Evolutionary conservation across 2,113 vertebrate species (phyloP).

Genomic region (Megaptera novaeangliae): DNA sequence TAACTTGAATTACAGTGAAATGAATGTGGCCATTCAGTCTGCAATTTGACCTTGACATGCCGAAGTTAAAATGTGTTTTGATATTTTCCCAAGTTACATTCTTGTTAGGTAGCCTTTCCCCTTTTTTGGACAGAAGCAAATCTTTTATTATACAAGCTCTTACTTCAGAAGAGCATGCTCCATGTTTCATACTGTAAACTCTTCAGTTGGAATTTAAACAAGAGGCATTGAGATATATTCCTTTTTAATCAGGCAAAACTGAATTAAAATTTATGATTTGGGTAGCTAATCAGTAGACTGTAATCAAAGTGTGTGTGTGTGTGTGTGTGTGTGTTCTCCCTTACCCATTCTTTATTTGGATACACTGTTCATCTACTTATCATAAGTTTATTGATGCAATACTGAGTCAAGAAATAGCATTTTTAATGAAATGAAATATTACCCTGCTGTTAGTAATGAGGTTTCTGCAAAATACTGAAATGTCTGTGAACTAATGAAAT

Average conservation of each 20-base stretch:
- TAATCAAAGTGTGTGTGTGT: background rate
- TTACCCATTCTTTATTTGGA: background rate
- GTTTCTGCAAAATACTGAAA: background rate
- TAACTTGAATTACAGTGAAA: background rate
- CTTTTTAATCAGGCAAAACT: conserved; percentile 28
- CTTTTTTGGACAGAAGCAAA: background rate
- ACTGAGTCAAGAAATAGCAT: background rate
- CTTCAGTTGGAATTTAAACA: background rate
- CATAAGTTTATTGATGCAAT: background rate
- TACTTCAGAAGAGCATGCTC: background rate
- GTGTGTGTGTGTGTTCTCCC: too few species aligned
- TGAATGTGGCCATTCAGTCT: background rate
- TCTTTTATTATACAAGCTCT: background rate
- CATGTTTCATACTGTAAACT: background rate
- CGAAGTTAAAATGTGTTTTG: background rate
- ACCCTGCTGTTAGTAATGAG: background rate
- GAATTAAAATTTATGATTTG: conserved; percentile 29
- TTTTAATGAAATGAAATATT: background rate
- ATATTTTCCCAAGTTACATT: background rate
- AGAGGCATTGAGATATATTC: background rate
- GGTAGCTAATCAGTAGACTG: background rate
- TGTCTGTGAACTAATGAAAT: background rate
- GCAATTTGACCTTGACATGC: background rate
- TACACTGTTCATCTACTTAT: background rate
- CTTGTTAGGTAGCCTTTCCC: background rate